Conservation (phyloP, 1,140 invertebrate species). For the Polypedilum vanderplanki region DNA sequence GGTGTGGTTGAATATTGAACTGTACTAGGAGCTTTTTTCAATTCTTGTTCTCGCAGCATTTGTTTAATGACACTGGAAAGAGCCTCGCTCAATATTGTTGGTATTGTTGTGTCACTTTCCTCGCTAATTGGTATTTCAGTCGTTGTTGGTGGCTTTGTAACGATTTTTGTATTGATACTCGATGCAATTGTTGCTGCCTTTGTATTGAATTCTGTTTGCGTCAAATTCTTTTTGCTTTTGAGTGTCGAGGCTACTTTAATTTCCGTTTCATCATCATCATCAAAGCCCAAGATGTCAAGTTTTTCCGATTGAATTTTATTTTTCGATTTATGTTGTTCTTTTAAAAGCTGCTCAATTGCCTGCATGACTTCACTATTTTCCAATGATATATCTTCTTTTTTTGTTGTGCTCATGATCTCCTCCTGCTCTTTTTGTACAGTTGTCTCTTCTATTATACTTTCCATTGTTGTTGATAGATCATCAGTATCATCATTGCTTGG, state of each 20-base stretch:
- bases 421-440: slow-evolving; percentile 28
- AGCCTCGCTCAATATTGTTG: slow-evolving; percentile 4
- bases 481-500: slow-evolving; percentile 4
- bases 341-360: not conserved
- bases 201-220: slow-evolving; percentile 42
- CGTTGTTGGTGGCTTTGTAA: not conserved
- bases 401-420: not conserved
- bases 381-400: not conserved
- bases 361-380: slow-evolving; percentile 20
- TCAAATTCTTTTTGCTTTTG: slow-evolving; percentile 34
- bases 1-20: slow-evolving; percentile 34
- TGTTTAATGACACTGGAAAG: not conserved
- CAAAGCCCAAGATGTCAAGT: slow-evolving; percentile 9
- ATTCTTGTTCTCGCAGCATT: slow-evolving; percentile 42
- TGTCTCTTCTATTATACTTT: not conserved
- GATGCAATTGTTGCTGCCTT: slow-evolving; percentile 44
- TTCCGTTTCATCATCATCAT: slow-evolving; percentile 25
- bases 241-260: not conserved
- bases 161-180: slow-evolving; percentile 33
- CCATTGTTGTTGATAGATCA: no score
- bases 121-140: not conserved
- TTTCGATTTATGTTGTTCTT: not conserved
- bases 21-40: slow-evolving; percentile 36
- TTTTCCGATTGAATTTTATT: not conserved
- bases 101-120: not conserved